These are phyloP conservation scores for Neoniphon sammara DNA, from an alignment of 2,797 vertebrate species.

Conservation along the genomic window DNA sequence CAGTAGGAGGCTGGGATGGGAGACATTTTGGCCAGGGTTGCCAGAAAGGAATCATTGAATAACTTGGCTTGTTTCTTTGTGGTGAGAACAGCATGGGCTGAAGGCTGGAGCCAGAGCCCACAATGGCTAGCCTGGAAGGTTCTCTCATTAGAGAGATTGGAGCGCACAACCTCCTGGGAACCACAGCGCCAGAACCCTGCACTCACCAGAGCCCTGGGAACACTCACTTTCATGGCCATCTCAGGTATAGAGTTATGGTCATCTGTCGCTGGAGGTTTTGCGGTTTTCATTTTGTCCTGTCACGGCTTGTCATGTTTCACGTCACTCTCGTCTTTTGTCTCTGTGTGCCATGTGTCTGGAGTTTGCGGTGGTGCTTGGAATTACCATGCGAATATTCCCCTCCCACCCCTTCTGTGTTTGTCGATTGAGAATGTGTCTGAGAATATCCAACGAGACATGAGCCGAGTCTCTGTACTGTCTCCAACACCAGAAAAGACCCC, in stretches of 20 bases:
- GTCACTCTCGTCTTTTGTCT: conserved; percentile 41
- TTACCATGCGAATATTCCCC: conserved; percentile 40
- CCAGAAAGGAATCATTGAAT: conserved; percentile 82
- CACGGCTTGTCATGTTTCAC: conserved; percentile 15
- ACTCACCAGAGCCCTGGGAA: conserved; percentile 68
- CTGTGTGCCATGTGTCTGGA: conserved; percentile 46
- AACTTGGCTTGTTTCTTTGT: conserved; percentile 81
- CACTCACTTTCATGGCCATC: conserved; percentile 46
- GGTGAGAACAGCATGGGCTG: conserved; percentile 83
- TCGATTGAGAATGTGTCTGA: conserved; percentile 58
- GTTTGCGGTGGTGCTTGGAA: conserved; percentile 51
- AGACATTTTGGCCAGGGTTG: conserved; percentile 74
- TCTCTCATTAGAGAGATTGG: conserved; percentile 83
- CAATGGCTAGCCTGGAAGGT: conserved; percentile 84
- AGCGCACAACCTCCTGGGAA: conserved; percentile 74
- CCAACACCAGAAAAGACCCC: conserved; percentile 61
- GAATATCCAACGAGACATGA: conserved; percentile 64
- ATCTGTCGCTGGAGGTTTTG: conserved; percentile 12
- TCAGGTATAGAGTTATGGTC: conserved; percentile 65
- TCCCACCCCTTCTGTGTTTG: conserved; percentile 41
- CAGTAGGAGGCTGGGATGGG: conserved; percentile 69
- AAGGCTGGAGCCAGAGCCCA: conserved; percentile 80
- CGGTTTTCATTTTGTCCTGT: conserved; percentile 10
- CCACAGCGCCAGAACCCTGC: conserved; percentile 53
- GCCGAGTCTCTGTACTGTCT: conserved; percentile 50